Evolutionary conservation across 1,140 invertebrate genomes (phyloP).

Genomic region (Lasioglossum baleicum): DNA sequence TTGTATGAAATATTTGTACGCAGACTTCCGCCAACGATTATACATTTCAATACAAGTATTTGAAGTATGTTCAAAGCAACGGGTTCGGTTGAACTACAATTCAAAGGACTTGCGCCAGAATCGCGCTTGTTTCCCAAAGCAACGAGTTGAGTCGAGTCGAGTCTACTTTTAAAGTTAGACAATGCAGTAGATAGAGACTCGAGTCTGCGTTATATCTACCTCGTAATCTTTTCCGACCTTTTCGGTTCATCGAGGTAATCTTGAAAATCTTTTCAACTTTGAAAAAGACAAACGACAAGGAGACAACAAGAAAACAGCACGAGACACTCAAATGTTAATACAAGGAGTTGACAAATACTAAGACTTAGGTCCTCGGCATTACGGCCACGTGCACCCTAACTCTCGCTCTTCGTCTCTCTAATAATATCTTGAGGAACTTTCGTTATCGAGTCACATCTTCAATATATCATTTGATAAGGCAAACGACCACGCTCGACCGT

Average conservation of each 20-base stretch:
- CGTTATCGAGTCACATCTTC: slow-evolving; percentile 22
- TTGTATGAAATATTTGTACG: too few species aligned
- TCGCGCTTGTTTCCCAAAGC: too few species aligned
- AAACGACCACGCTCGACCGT: not conserved
- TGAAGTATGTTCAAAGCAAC: too few species aligned
- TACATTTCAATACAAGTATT: too few species aligned
- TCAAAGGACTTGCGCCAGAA: too few species aligned
- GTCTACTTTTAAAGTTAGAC: too few species aligned
- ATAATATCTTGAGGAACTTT: slow-evolving; percentile 47
- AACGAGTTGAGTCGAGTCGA: too few species aligned
- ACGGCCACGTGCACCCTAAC: slow-evolving; percentile 6
- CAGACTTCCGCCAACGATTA: too few species aligned
- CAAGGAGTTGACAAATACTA: not conserved
- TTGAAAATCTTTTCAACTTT: not conserved
- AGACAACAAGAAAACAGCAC: not conserved
- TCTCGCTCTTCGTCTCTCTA: not conserved
- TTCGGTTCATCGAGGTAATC: not conserved
- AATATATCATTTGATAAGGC: slow-evolving; percentile 17
- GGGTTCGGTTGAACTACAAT: too few species aligned
- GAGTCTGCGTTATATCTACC: not conserved
- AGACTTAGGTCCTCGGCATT: not conserved
- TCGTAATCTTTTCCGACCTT: not conserved
- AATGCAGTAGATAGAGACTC: too few species aligned
- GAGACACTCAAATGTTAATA: not conserved
- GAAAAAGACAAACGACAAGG: not conserved